Base-by-base conservation (phyloP, 1,140 invertebrate species). In the Zaprionus nigranus region DNA sequence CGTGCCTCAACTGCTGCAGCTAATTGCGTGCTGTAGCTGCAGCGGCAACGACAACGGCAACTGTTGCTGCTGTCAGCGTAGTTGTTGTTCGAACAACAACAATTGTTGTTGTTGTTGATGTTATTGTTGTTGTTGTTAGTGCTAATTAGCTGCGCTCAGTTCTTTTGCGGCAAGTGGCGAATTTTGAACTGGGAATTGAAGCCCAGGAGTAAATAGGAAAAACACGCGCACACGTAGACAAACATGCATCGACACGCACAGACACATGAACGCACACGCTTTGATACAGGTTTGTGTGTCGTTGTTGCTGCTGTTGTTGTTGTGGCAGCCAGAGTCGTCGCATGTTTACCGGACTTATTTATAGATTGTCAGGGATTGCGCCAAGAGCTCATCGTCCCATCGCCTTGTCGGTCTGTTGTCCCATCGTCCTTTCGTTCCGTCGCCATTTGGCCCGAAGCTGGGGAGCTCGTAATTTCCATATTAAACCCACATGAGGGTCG, bases 341-440 rank as follows among this genome's bases (percentile, higher is more conserved):
- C 67, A 57, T 75, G 67, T 76, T 76, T 65, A 54, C 22, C 36
- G 28, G 57, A 72, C 56, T 60, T 76, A 76, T 76, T 76, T 76
- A 76, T 76, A 76, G 68, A 76, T 76, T 76, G 46, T 57, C 61
- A 36, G 73, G 73, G 73, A 71, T 75, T 70, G 60, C 36, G 65
- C 57, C 49, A 53, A 40, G 51, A 62, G 40, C 46, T 49, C 46
- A 20, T 49, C 46, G 17, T 11, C 7, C 30, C 30, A 30, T 49
- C 43, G 30, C 9, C 30, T 34, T 34, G 30, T 34, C 30, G 30
- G 9, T 34, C 30, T 11, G 30, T 34, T 34, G 30, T 34, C 46
- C 7, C 17, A 15, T 40, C 38, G 12, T 58, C 38, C 34, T 43
- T 13, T 24, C 61, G 24, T 63, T 51, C 22, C 22, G 22, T 12